Conservation (phyloP, 2,113 vertebrate species). For the Oxyruncus cristatus region DNA sequence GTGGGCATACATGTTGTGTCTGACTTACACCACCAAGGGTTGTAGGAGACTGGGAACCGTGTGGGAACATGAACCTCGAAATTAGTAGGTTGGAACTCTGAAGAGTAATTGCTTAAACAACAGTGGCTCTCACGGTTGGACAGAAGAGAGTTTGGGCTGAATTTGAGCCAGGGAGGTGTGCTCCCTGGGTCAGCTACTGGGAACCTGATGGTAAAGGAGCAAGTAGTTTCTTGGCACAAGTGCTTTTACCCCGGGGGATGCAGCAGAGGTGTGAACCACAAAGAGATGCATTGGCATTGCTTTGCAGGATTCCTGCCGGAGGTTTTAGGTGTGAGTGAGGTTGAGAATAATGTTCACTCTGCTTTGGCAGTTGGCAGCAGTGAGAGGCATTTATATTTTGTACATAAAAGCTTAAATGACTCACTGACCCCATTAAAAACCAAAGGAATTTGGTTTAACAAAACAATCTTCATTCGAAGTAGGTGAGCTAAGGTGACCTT, state of each 20-base stretch:
- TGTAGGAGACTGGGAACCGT: rapidly evolving
- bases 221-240: neutral
- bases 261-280: neutral
- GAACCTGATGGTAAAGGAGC: neutral
- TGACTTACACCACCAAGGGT: no score
- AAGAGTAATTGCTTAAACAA: neutral
- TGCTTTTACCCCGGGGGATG: neutral
- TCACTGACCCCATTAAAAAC: neutral
- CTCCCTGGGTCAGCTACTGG: no score
- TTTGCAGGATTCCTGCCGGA: neutral
- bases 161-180: neutral
- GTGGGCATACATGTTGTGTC: rapidly evolving
- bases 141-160: neutral
- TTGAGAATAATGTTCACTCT: neutral
- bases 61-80: neutral
- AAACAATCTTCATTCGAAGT: neutral
- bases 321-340: neutral
- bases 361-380: neutral
- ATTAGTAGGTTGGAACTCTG: neutral
- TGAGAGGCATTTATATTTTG: neutral
- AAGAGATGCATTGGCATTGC: neutral
- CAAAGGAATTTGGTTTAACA: neutral
- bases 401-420: neutral
- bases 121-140: rapidly evolving
- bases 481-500: neutral